These are phyloP conservation scores for Merluccius polli DNA, from an alignment of 2,797 vertebrate species.

Conservation along the genomic window DNA sequence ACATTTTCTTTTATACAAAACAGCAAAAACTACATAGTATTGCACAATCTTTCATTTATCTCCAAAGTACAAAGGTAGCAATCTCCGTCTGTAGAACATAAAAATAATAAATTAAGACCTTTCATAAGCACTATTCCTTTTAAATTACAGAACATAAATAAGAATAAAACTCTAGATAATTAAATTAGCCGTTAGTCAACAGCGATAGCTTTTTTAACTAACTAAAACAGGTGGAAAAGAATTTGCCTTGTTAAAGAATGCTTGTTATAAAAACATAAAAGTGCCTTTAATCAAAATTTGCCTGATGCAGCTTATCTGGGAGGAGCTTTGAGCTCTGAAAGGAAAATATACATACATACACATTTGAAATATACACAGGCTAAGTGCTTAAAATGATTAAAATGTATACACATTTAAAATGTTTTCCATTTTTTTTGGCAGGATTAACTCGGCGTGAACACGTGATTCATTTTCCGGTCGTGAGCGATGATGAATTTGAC, in stretches of 20 bases:
- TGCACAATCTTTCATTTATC: slow-evolving; percentile 92
- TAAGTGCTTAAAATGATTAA: slow-evolving; percentile 61
- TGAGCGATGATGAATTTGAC: slow-evolving; percentile 40
- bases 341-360: slow-evolving; percentile 67
- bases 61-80: slow-evolving; percentile 85
- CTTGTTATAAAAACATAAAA: slow-evolving; percentile 66
- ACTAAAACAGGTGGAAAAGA: slow-evolving; percentile 34
- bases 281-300: slow-evolving; percentile 65
- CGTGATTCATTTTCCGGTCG: neutral
- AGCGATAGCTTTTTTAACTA: slow-evolving; percentile 55
- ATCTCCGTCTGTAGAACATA: slow-evolving; percentile 69
- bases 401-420: slow-evolving; percentile 67
- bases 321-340: slow-evolving; percentile 50
- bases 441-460: slow-evolving; percentile 64
- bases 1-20: slow-evolving; percentile 85
- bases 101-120: slow-evolving; percentile 77
- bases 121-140: slow-evolving; percentile 65
- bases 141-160: slow-evolving; percentile 76
- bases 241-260: slow-evolving; percentile 55
- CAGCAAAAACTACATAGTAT: slow-evolving; percentile 90
- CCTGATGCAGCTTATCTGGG: slow-evolving; percentile 48
- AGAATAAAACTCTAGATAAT: slow-evolving; percentile 65
- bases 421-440: slow-evolving; percentile 67
- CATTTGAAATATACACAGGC: slow-evolving; percentile 64
- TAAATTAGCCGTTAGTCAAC: slow-evolving; percentile 70